Percentiles rank a stretch among this genome's conserved stretches.
phyloP scores from a whole-genome alignment of 1,140 invertebrate genomes.

The Protaetia brevitarsis region DNA sequence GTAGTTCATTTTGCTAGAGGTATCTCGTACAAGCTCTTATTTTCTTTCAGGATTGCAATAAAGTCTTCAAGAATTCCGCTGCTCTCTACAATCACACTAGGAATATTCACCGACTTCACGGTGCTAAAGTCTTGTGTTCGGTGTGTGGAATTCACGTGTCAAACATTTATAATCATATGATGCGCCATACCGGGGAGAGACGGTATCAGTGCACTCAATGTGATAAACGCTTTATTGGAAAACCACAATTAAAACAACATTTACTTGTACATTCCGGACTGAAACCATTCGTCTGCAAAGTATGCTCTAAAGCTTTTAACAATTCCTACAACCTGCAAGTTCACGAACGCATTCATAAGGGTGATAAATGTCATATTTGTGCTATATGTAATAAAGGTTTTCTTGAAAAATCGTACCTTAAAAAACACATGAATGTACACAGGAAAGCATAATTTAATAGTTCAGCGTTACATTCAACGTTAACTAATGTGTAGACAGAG shows the following conservation, averaged over 20 bases:
- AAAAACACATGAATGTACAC: conserved; percentile 36
- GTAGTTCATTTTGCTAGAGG: not conserved
- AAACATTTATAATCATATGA: conserved; percentile 56
- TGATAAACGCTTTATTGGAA: conserved; percentile 64
- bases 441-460: conserved; percentile 15
- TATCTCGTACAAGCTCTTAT: not conserved
- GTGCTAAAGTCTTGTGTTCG: conserved; percentile 31
- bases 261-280: conserved; percentile 60
- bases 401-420: conserved; percentile 36
- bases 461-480: not conserved
- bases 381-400: conserved; percentile 33
- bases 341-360: conserved; percentile 36
- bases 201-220: conserved; percentile 74
- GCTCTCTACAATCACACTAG: conserved; percentile 32
- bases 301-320: conserved; percentile 57
- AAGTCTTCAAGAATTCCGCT: conserved; percentile 30
- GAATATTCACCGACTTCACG: conserved; percentile 30
- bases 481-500: not conserved
- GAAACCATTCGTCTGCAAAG: conserved; percentile 62
- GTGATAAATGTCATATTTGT: conserved; percentile 35
- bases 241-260: conserved; percentile 63
- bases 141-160: conserved; percentile 33
- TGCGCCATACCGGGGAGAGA: conserved; percentile 69
- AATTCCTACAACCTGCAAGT: conserved; percentile 37
- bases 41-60: conserved; percentile 19